phyloP scores from a whole-genome alignment of 2,113 vertebrate species.

The Microcebus murinus region DNA sequence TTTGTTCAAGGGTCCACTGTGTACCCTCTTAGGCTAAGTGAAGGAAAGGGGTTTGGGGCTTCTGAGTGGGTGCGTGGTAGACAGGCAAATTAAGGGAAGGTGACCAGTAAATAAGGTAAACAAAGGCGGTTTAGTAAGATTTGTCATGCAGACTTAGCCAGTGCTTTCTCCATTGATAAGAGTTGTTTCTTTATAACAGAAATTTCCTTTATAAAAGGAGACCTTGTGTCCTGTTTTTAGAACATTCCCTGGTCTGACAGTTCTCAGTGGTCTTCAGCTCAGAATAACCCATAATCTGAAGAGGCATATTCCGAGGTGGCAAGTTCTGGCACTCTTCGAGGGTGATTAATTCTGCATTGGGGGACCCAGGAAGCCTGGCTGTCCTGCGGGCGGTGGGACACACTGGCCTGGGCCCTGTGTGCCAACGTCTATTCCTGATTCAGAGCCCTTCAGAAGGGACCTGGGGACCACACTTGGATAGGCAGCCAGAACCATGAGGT shows the following conservation, averaged over 20 bases:
- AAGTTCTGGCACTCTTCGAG: neutral
- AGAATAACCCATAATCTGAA: neutral
- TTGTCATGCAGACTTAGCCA: neutral
- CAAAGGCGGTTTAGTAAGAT: neutral
- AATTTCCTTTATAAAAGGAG: neutral
- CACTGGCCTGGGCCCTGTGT: neutral
- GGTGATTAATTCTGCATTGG: neutral
- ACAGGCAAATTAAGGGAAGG: neutral
- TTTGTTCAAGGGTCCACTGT: neutral
- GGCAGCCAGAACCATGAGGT: neutral
- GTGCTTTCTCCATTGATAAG: neutral
- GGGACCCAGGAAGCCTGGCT: neutral
- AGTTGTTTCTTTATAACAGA: neutral
- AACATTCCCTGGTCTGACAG: neutral
- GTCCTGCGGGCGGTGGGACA: neutral
- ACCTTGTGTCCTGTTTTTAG: neutral
- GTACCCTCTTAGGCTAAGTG: neutral
- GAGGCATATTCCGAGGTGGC: neutral
- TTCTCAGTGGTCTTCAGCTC: neutral
- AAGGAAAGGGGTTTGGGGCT: neutral
- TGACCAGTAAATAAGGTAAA: neutral
- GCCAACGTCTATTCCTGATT: neutral
- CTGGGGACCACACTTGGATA: neutral
- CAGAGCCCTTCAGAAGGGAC: neutral
- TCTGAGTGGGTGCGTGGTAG: neutral